A percentile compares a stretch with the other conserved stretches of the same genome.
phyloP scores from a whole-genome alignment of 2,888 invertebrate species.

The Drosophila prolongata region DNA sequence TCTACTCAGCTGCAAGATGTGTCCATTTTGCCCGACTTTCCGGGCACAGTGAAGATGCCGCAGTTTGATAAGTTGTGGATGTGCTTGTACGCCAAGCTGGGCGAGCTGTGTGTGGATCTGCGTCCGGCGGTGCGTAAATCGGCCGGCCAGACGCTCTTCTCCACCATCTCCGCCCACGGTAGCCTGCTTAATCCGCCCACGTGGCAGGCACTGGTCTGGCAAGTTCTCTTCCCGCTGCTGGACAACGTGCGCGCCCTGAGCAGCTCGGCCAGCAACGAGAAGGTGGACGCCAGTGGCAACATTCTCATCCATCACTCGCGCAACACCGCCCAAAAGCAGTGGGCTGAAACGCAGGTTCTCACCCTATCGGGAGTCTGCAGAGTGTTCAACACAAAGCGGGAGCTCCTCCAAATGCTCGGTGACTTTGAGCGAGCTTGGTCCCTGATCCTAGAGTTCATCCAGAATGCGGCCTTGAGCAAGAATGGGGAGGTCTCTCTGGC shows the following conservation, averaged over 20 bases:
- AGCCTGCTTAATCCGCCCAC: constrained; percentile 93
- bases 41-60: constrained; percentile 92
- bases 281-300: constrained; percentile 95
- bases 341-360: constrained; percentile 98
- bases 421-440: constrained; percentile 98
- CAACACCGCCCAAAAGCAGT: constrained; percentile 99
- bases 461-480: constrained; percentile 94
- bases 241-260: constrained; percentile 93
- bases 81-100: constrained; percentile 95
- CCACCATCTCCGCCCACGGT: constrained; percentile 98
- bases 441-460: constrained; percentile 95
- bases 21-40: constrained; percentile 92
- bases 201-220: constrained; percentile 97
- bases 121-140: constrained; percentile 98
- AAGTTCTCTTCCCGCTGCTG: constrained; percentile 96
- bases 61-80: constrained; percentile 98
- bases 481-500: constrained; percentile 98
- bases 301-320: constrained; percentile 99
- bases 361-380: constrained; percentile 96
- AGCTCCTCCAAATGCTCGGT: constrained; percentile 91
- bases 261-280: constrained; percentile 88
- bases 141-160: constrained; percentile 98
- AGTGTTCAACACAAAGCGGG: constrained; percentile 96
- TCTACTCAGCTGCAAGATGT: constrained; percentile 90
- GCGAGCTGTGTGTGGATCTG: constrained; percentile 95